Conservation (phyloP, 1,140 invertebrate genomes). For the Cydia splendana region DNA sequence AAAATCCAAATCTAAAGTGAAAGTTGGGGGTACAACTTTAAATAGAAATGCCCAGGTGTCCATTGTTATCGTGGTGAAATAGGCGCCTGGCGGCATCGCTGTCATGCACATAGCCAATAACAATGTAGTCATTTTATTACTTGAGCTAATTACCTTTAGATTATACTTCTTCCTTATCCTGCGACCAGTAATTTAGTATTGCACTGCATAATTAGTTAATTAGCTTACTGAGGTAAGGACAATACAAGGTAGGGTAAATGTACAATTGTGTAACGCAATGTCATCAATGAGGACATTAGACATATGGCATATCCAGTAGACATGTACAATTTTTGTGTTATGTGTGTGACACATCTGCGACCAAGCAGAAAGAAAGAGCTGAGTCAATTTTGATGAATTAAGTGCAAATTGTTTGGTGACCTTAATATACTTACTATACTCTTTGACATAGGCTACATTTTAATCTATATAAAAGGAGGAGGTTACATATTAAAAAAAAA, state of each 20-base stretch:
- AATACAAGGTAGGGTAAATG: conserved; percentile 1
- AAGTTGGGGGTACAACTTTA: no score
- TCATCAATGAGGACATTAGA: neutral
- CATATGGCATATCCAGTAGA: neutral
- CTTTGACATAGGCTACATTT: no score
- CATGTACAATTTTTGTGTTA: neutral
- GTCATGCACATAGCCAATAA: no score
- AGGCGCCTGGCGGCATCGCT: no score
- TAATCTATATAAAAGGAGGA: no score
- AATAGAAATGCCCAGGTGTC: no score
- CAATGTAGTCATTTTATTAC: neutral
- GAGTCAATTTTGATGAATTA: no score
- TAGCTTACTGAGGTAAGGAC: neutral
- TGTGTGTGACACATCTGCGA: neutral
- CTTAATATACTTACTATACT: no score
- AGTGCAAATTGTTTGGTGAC: no score
- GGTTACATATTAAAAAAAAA: no score
- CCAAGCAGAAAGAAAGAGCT: neutral
- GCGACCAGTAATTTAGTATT: conserved; percentile 4
- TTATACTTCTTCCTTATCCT: neutral
- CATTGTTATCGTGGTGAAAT: no score
- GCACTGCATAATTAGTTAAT: conserved; percentile 17
- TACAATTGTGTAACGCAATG: neutral
- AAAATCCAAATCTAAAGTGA: no score
- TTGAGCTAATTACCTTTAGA: neutral